These are phyloP conservation scores for Meteorus sp. DNA, from an alignment of 1,140 invertebrate species.

Conservation along the genomic window DNA sequence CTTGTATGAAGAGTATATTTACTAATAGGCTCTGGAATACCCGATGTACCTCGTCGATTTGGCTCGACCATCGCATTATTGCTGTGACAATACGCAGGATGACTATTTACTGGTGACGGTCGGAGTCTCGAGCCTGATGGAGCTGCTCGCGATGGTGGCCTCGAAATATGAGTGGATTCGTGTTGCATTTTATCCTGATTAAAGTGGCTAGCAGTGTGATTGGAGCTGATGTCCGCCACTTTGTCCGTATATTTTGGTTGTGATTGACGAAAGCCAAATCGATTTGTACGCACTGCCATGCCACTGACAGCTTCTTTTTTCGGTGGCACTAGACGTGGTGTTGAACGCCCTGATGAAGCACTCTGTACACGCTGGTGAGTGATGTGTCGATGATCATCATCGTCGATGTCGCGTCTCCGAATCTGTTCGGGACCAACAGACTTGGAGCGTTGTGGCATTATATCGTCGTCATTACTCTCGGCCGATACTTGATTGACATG, in stretches of 20 bases:
- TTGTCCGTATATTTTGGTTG: constrained; percentile 53
- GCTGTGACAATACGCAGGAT: constrained; percentile 30
- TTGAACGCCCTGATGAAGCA: constrained; percentile 55
- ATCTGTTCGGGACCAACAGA: constrained; percentile 52
- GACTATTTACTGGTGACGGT: constrained; percentile 36
- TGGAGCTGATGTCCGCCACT: constrained; percentile 53
- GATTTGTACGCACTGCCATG: constrained; percentile 52
- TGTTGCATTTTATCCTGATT: constrained; percentile 43
- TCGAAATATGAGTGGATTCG: constrained; percentile 18
- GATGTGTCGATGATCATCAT: constrained; percentile 38
- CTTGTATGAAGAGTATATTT: constrained; percentile 75
- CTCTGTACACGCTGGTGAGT: constrained; percentile 34
- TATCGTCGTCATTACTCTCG: constrained; percentile 44
- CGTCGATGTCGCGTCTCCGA: constrained; percentile 36
- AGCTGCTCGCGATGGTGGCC: constrained; percentile 26
- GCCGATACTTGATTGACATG: constrained; percentile 32
- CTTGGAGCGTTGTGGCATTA: constrained; percentile 49
- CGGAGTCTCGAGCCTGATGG: constrained; percentile 32
- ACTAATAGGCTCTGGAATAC: constrained; percentile 44
- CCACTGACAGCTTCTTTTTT: constrained; percentile 58
- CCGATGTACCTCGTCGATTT: constrained; percentile 32
- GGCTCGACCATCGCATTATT: constrained; percentile 23
- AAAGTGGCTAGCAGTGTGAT: constrained; percentile 42
- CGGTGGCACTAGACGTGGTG: constrained; percentile 58
- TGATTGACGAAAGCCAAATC: constrained; percentile 60